Percentiles rank a stretch among this genome's conserved stretches.
phyloP scores from a whole-genome alignment of 2,888 invertebrate genomes.

The Fabriciana adippe region DNA sequence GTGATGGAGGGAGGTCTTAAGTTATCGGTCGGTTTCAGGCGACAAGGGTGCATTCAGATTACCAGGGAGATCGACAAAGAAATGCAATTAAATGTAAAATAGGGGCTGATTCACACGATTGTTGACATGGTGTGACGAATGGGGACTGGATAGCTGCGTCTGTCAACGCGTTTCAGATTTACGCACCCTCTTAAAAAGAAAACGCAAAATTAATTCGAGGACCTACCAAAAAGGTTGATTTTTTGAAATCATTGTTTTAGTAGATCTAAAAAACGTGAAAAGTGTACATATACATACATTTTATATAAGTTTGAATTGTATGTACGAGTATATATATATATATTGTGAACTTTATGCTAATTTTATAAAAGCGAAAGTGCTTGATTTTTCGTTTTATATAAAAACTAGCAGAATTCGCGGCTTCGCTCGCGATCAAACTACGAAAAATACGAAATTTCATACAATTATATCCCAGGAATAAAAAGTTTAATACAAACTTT shows the following conservation, averaged over 20 bases:
- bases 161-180: conserved; percentile 51
- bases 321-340: not conserved
- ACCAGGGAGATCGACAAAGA: conserved; percentile 79
- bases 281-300: not conserved
- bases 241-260: not conserved
- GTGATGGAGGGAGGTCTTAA: conserved; percentile 44
- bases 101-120: conserved; percentile 77
- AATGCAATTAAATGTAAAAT: conserved; percentile 83
- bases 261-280: not conserved
- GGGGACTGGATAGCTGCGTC: conserved; percentile 59
- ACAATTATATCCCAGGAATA: too few species aligned
- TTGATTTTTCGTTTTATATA: too few species aligned
- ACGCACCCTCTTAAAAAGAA: conserved; percentile 16
- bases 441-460: too few species aligned
- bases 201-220: conserved; percentile 25
- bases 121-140: conserved; percentile 77
- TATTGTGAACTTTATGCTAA: too few species aligned
- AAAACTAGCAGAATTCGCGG: too few species aligned
- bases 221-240: conserved; percentile 9
- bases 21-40: conserved; percentile 48
- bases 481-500: too few species aligned
- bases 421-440: too few species aligned
- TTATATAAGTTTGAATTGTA: too few species aligned
- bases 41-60: conserved; percentile 79
- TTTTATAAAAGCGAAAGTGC: too few species aligned